Percentiles rank a stretch among this genome's conserved stretches.
These are phyloP conservation scores for Chironomus striatipennis DNA, from an alignment of 1,140 invertebrate genomes.

Conservation along the genomic window DNA sequence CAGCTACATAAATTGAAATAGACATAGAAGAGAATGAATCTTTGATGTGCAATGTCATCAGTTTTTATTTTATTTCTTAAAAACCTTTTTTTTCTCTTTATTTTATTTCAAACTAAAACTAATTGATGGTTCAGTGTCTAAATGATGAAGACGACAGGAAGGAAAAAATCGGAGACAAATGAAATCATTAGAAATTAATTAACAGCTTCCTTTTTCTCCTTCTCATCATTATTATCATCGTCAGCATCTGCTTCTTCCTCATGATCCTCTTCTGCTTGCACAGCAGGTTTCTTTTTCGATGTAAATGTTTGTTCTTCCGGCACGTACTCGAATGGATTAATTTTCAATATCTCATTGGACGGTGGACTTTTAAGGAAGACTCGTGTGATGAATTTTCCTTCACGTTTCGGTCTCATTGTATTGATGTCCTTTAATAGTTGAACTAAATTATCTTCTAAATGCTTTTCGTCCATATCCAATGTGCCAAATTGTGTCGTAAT, in stretches of 20 bases:
- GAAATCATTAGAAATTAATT: conserved; percentile 16
- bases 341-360: conserved; percentile 53
- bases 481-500: conserved; percentile 56
- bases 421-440: conserved; percentile 54
- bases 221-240: not conserved
- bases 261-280: not conserved
- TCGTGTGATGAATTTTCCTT: conserved; percentile 56
- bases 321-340: conserved; percentile 53
- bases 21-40: not conserved
- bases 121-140: not conserved
- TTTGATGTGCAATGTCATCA: conserved; percentile 13
- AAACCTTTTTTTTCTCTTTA: not conserved
- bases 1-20: not conserved
- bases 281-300: not conserved
- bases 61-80: not conserved
- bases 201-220: not conserved
- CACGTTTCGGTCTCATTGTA: conserved; percentile 48
- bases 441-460: conserved; percentile 62
- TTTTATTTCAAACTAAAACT: not conserved
- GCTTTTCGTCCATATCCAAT: conserved; percentile 56
- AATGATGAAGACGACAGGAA: not conserved
- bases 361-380: conserved; percentile 45
- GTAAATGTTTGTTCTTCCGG: conserved; percentile 29
- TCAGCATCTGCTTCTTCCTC: not conserved
- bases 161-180: not conserved